phyloP scores from a whole-genome alignment of 2,113 vertebrate species.

The Paramisgurnus dabryanus region DNA sequence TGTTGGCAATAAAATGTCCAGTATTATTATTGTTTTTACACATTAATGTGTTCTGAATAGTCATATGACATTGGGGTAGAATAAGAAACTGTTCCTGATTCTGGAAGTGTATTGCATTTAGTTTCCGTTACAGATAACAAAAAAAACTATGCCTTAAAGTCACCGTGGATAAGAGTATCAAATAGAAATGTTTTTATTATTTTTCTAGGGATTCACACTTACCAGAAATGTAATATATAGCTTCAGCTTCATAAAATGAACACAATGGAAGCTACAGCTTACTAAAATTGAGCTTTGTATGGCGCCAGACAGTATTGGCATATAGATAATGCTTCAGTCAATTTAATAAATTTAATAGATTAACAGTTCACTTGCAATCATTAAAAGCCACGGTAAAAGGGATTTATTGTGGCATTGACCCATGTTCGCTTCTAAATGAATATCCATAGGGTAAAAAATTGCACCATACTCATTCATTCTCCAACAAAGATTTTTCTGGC shows the following conservation, averaged over 20 bases:
- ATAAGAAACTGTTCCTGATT: too few relatives aligned
- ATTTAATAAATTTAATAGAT: not conserved
- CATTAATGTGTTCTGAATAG: too few relatives aligned
- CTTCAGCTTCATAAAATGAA: not conserved
- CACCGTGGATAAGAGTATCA: too few relatives aligned
- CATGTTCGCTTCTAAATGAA: constrained; percentile 9
- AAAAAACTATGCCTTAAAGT: too few relatives aligned
- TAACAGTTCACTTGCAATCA: constrained; percentile 17
- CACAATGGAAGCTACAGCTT: not conserved
- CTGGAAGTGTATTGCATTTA: too few relatives aligned
- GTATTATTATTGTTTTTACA: too few relatives aligned
- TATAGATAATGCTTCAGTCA: not conserved
- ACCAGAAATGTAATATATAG: not conserved
- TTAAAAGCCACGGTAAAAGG: constrained; percentile 12
- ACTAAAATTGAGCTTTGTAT: not conserved
- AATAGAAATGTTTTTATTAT: too few relatives aligned
- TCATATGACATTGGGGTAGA: too few relatives aligned
- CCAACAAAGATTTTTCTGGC: not conserved
- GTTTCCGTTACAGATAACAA: too few relatives aligned
- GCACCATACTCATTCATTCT: not conserved
- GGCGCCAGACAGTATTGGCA: constrained; percentile 24
- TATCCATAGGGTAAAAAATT: constrained; percentile 2
- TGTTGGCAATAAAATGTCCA: too few relatives aligned
- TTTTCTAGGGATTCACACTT: not conserved
- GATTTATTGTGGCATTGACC: constrained; percentile 27